phyloP scores from a whole-genome alignment of 2,113 vertebrate species.

The Myocastor coypus region DNA sequence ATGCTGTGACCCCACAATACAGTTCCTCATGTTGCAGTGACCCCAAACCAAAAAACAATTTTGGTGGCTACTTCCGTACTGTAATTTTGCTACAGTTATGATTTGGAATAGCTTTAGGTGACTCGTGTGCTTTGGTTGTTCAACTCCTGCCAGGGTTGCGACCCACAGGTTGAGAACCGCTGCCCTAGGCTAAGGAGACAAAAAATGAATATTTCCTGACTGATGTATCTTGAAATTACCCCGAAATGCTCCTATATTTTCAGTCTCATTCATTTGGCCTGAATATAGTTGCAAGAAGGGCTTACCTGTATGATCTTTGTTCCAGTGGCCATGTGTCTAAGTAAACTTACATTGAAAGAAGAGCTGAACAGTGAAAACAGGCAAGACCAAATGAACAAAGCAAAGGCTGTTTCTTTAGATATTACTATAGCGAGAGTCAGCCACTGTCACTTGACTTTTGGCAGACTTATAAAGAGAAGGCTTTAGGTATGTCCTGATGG shows the following conservation, averaged over 20 bases:
- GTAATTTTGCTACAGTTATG: no score
- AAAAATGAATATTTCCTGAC: neutral
- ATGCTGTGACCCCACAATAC: no score
- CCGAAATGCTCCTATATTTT: neutral
- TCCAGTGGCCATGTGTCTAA: neutral
- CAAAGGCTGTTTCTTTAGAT: neutral
- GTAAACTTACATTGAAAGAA: neutral
- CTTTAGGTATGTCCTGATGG: neutral
- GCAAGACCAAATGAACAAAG: neutral
- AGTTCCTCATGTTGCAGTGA: no score
- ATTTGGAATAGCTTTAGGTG: no score
- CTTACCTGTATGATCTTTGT: neutral
- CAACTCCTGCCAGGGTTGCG: no score
- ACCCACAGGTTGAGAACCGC: no score
- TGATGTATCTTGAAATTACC: neutral
- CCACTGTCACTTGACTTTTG: neutral
- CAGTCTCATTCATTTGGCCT: neutral
- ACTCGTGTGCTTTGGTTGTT: no score
- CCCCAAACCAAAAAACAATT: no score
- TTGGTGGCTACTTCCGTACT: no score
- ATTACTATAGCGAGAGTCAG: neutral
- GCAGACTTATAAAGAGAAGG: neutral
- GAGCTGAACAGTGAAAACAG: neutral
- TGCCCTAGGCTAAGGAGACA: neutral
- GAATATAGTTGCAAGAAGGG: neutral